A percentile compares a stretch with the other conserved stretches of the same genome.
Conservation (phyloP, 2,888 invertebrate genomes). For the Pharmacophagus antenor region DNA sequence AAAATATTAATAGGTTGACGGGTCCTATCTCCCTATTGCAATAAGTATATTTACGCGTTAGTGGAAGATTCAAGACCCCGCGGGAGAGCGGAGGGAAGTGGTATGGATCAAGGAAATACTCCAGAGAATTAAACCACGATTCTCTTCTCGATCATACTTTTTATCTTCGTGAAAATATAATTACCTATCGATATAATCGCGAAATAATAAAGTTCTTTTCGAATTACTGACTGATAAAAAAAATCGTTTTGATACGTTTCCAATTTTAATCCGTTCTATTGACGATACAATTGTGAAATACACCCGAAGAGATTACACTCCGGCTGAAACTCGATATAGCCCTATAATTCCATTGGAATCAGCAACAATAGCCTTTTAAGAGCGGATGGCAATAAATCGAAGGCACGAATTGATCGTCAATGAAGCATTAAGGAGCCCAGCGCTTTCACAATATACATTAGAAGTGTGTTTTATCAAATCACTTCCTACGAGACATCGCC, state of each 20-base stretch:
- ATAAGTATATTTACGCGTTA: slow-evolving; percentile 59
- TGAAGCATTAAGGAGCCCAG: slow-evolving; percentile 70
- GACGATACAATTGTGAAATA: slow-evolving; percentile 43
- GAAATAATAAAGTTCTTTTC: background rate
- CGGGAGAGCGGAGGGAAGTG: slow-evolving; percentile 50
- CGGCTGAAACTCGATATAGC: slow-evolving; percentile 49
- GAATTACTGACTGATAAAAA: background rate
- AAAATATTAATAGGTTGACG: slow-evolving; percentile 48
- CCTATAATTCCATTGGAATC: slow-evolving; percentile 64
- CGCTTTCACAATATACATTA: slow-evolving; percentile 75
- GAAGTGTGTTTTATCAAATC: slow-evolving; percentile 78
- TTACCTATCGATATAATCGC: slow-evolving; percentile 16
- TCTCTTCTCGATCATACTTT: slow-evolving; percentile 39
- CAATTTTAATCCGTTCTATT: slow-evolving; percentile 25
- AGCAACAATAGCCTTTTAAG: slow-evolving; percentile 67
- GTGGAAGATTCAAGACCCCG: slow-evolving; percentile 49
- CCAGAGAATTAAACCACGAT: slow-evolving; percentile 42
- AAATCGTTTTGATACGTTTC: slow-evolving; percentile 6
- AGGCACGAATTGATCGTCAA: slow-evolving; percentile 68
- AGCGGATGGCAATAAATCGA: slow-evolving; percentile 72
- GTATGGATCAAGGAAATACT: slow-evolving; percentile 46
- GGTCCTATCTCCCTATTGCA: slow-evolving; percentile 46
- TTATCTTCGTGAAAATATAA: slow-evolving; percentile 39
- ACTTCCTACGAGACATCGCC: slow-evolving; percentile 63
- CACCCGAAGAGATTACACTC: slow-evolving; percentile 52